Base-by-base conservation (phyloP, 2,888 invertebrate genomes). In the Azorinus chamasolen region DNA sequence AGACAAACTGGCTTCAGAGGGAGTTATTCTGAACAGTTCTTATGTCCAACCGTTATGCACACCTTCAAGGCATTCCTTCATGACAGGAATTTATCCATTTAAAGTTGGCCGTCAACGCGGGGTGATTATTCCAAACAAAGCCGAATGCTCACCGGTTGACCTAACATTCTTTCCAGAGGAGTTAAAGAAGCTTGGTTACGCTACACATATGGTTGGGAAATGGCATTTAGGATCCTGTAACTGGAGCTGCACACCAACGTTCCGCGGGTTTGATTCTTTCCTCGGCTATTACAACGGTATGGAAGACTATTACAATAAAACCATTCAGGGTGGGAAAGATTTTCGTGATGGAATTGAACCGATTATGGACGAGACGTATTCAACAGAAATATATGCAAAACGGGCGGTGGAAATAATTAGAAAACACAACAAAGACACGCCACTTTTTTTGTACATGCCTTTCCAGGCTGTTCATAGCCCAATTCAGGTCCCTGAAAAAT, bases 211-310 rank as follows among this genome's bases (percentile, higher is more conserved):
- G 77, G 83, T 89, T 6, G 91, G 91, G 59, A 91, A 91, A 84
- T 94, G 94, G 94, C 94, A 94, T 86, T 83, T 94, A 54, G 94
- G 94, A 0, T 93, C 90, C 73, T 94, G 93, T 84, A 89, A 91
- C 53, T 88, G 90, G 83, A 89, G 90, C 14, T 93, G 91, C 72
- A 90, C 93, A 1, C 94, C 94, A n/a, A 91, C 92, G 0, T 88
- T 87, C 51, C 85, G 94, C 5, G 94, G 94, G 3, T 94, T 94
- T 77, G 93, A 94, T 82, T 88, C 92, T 12, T 94, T 93, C 76
- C 91, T 92, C 72, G 94, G 94, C 0, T 94, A 91, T 79, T 93
- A 93, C 79, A 91, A 89, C 43, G 91, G 91, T 2, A 63, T 72
- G 55, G 91, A 90, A 65, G 89, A 91, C 55, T 91, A 93, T 75